Percentiles rank a stretch among this genome's conserved stretches.
phyloP scores from a whole-genome alignment of 2,113 vertebrate species.

The Equus quagga region DNA sequence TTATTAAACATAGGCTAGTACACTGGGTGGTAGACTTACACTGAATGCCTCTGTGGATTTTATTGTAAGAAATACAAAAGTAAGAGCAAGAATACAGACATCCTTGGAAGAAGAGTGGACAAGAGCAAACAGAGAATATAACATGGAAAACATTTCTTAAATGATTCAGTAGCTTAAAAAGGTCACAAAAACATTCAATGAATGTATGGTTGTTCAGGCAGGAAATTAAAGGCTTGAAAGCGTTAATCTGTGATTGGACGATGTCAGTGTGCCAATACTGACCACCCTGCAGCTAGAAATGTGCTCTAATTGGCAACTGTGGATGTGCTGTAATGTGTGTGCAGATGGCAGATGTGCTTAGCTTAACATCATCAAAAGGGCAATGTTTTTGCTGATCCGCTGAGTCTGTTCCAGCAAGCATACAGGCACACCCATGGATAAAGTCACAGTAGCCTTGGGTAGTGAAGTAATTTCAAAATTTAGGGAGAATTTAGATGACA shows the following conservation, averaged over 20 bases:
- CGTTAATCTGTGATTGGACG: neutral
- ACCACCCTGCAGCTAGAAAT: neutral
- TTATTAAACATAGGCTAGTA: neutral
- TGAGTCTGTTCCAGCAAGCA: neutral
- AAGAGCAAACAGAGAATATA: neutral
- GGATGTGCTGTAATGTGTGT: neutral
- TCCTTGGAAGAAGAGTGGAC: neutral
- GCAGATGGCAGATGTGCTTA: conserved; percentile 35
- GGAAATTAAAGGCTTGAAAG: conserved; percentile 25
- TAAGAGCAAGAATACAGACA: neutral
- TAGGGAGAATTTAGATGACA: neutral
- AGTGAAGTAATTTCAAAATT: neutral
- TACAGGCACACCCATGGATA: neutral
- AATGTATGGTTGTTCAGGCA: neutral
- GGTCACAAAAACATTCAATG: neutral
- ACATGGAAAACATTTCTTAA: neutral
- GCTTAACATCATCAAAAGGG: neutral
- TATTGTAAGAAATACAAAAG: conserved; percentile 1
- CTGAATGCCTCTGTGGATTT: neutral
- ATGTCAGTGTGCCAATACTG: neutral
- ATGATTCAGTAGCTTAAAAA: neutral
- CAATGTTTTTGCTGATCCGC: neutral
- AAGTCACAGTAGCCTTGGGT: neutral
- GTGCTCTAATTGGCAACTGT: neutral
- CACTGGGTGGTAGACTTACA: neutral